Conservation (phyloP, 2,113 vertebrate genomes). For the Campylomormyrus tamandua region DNA sequence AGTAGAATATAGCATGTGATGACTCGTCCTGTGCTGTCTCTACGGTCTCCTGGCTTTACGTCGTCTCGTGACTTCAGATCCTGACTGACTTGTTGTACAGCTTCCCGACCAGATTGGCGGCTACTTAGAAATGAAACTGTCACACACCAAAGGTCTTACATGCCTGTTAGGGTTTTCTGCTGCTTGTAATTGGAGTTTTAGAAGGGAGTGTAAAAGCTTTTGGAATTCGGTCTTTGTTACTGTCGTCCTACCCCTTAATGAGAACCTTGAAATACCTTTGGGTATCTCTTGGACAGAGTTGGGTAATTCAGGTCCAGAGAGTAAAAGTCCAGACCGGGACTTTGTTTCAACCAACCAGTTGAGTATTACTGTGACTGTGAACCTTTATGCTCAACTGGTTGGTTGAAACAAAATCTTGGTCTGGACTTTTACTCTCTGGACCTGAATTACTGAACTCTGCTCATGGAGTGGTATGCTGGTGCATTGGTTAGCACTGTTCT, state of each 20-base stretch:
- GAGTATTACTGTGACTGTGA: neutral
- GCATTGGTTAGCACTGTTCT: neutral
- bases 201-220: neutral
- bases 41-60: neutral
- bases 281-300: neutral
- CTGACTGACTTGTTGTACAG: neutral
- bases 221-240: neutral
- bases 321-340: too few relatives aligned
- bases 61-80: neutral
- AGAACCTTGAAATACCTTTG: neutral
- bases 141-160: neutral
- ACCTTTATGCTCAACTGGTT: too few relatives aligned
- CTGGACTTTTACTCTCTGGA: too few relatives aligned
- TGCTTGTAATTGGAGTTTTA: neutral
- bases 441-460: too few relatives aligned
- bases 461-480: neutral
- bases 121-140: neutral
- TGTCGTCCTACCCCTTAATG: neutral
- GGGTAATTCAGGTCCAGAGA: too few relatives aligned
- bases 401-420: too few relatives aligned
- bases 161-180: neutral
- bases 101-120: neutral
- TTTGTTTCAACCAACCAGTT: too few relatives aligned
- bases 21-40: too few relatives aligned
- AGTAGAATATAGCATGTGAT: neutral